Percentiles rank a stretch among this genome's conserved stretches.
Evolutionary conservation across 2,113 vertebrate species (phyloP).

Genomic region (Pipra filicauda): DNA sequence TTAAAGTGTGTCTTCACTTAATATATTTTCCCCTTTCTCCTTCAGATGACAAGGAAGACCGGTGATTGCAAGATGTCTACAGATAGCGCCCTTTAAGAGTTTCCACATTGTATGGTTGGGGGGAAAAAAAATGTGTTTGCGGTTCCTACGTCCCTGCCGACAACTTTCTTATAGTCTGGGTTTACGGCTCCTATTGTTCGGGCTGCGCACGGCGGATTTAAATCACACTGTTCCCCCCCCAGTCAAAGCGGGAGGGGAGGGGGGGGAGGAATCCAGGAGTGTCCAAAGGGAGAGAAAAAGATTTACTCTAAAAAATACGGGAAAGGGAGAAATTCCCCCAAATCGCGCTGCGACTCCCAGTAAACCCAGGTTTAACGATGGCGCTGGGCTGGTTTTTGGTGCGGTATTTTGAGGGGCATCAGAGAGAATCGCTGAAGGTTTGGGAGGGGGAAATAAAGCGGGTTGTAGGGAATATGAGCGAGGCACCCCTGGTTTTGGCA

Average conservation of each 20-base stretch:
- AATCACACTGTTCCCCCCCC: not conserved
- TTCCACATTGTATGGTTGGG: slow-evolving; percentile 72
- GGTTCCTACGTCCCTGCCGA: slow-evolving; percentile 62
- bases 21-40: slow-evolving; percentile 79
- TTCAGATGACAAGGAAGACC: slow-evolving; percentile 77
- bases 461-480: not conserved
- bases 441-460: not conserved
- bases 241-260: not conserved
- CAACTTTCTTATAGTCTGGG: slow-evolving; percentile 60
- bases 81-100: slow-evolving; percentile 72
- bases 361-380: not conserved
- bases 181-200: slow-evolving; percentile 66
- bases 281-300: not conserved
- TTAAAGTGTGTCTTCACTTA: slow-evolving; percentile 80
- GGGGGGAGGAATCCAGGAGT: slow-evolving; percentile 34
- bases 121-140: slow-evolving; percentile 64
- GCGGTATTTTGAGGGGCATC: fast-evolving
- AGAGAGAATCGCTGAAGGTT: not conserved
- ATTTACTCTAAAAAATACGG: not conserved
- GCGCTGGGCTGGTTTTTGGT: not conserved
- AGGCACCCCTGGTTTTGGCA: not conserved
- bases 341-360: not conserved
- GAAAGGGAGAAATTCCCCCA: not conserved
- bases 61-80: slow-evolving; percentile 73
- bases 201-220: slow-evolving; percentile 60